phyloP scores from a whole-genome alignment of 1,140 invertebrate species.

The Nasonia vitripennis region DNA sequence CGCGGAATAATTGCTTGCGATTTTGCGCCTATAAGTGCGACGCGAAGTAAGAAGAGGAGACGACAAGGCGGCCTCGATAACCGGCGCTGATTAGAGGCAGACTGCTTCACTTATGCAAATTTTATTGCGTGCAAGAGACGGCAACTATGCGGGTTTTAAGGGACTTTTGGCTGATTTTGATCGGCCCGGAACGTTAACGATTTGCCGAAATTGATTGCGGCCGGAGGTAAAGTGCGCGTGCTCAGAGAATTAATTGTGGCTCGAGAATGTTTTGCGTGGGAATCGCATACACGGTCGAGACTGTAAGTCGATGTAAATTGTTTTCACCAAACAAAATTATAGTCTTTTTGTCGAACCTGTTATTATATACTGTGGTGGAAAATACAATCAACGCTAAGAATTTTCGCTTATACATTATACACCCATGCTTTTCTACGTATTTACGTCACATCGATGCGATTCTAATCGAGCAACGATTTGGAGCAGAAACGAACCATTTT shows the following conservation, averaged over 20 bases:
- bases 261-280: background rate
- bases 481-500: background rate
- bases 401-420: too few relatives aligned
- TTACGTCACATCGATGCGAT: too few relatives aligned
- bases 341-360: too few relatives aligned
- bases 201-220: background rate
- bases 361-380: too few relatives aligned
- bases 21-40: background rate
- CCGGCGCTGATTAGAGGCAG: background rate
- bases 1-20: background rate
- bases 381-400: too few relatives aligned
- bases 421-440: too few relatives aligned
- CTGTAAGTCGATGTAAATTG: too few relatives aligned
- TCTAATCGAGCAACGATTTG: too few relatives aligned
- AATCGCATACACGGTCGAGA: background rate
- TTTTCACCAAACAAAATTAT: too few relatives aligned
- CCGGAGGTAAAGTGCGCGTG: too few relatives aligned
- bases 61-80: constrained; percentile 2
- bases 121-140: background rate
- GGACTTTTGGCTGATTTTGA: background rate
- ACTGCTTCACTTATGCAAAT: background rate
- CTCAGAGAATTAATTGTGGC: background rate
- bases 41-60: background rate
- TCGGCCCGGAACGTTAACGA: background rate
- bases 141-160: background rate